A percentile compares a stretch with the other conserved stretches of the same genome.
phyloP scores from a whole-genome alignment of 92 coral and sea anemone species.

The Phenganax subtilis region DNA sequence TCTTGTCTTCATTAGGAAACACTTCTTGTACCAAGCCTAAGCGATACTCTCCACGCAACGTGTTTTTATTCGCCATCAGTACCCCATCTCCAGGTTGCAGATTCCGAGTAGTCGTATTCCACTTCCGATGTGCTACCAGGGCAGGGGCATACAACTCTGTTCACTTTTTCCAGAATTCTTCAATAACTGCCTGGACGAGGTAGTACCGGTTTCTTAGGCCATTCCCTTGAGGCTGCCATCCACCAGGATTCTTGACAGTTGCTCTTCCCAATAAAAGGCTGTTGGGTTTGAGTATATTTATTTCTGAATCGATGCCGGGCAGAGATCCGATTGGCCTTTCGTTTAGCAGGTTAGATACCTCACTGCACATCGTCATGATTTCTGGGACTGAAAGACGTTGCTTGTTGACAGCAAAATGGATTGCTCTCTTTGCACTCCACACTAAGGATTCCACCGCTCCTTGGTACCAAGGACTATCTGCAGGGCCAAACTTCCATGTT shows the following conservation, averaged over 20 bases:
- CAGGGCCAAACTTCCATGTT: slow-evolving; percentile 63
- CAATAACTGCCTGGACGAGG: slow-evolving; percentile 47
- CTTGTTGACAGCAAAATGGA: slow-evolving; percentile 56
- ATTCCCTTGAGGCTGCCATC: background rate
- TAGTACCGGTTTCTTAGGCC: slow-evolving; percentile 42
- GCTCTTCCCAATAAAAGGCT: background rate
- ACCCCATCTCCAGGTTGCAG: too few relatives aligned
- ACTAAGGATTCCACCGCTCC: slow-evolving; percentile 61
- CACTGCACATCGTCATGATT: slow-evolving; percentile 58
- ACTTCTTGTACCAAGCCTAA: too few relatives aligned
- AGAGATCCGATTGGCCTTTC: slow-evolving; percentile 59
- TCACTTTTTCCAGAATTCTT: too few relatives aligned
- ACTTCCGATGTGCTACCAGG: too few relatives aligned
- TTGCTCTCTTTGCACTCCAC: slow-evolving; percentile 57
- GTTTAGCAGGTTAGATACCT: slow-evolving; percentile 59
- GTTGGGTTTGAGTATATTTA: slow-evolving; percentile 62
- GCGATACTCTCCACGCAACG: too few relatives aligned
- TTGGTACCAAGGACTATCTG: slow-evolving; percentile 68
- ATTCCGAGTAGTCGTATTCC: too few relatives aligned
- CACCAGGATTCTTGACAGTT: too few relatives aligned
- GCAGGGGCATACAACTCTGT: too few relatives aligned
- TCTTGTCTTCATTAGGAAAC: background rate
- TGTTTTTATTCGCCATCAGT: too few relatives aligned
- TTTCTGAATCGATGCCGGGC: slow-evolving; percentile 51
- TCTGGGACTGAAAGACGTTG: slow-evolving; percentile 60